These are phyloP conservation scores for Hemicentrotus pulcherrimus DNA, from an alignment of 35 echinoderm and acorn worm species.

Conservation along the genomic window DNA sequence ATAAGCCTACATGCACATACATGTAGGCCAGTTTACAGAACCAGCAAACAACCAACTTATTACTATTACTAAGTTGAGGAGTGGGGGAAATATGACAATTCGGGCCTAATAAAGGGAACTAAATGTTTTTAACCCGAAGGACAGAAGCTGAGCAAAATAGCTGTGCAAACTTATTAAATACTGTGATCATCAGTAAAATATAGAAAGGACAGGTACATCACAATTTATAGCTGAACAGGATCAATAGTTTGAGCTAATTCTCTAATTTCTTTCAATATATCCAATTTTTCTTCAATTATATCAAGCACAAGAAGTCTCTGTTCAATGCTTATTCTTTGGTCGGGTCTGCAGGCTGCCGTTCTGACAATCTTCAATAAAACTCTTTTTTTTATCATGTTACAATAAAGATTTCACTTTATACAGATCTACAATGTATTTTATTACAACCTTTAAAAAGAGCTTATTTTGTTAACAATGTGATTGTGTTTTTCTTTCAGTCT, in stretches of 20 bases:
- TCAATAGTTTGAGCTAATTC: too few relatives aligned
- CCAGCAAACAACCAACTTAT: too few relatives aligned
- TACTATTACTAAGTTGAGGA: not conserved
- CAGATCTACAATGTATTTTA: not conserved
- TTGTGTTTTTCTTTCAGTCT: not conserved
- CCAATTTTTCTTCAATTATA: not conserved
- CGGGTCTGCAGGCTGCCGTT: not conserved
- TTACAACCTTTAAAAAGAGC: not conserved
- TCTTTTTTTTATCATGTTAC: not conserved
- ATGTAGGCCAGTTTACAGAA: too few relatives aligned
- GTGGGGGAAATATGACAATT: not conserved
- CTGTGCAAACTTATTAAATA: not conserved
- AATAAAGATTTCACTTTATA: not conserved
- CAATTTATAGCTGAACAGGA: too few relatives aligned
- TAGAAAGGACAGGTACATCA: too few relatives aligned
- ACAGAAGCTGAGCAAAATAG: not conserved
- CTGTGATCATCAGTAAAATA: not conserved
- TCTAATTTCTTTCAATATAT: not conserved
- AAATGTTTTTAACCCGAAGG: not conserved
- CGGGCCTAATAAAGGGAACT: not conserved
- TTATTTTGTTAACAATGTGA: not conserved
- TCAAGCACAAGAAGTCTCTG: not conserved
- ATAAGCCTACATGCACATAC: too few relatives aligned
- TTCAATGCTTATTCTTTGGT: not conserved
- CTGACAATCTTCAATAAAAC: not conserved